Evolutionary conservation across 2,888 invertebrate species (phyloP).

Genomic region (Aricia artaxerxes): DNA sequence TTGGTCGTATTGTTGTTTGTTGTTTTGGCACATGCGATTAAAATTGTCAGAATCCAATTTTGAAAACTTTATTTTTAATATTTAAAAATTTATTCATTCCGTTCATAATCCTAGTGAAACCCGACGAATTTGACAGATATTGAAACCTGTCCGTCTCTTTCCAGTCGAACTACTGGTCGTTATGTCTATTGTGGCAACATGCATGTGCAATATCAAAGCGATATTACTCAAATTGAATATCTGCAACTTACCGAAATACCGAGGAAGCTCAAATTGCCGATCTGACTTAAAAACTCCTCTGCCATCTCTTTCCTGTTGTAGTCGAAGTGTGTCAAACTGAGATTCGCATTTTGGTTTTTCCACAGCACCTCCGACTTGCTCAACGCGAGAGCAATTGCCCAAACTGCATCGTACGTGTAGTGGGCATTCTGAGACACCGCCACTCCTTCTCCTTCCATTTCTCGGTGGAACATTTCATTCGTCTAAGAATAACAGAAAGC

Average conservation of each 20-base stretch:
- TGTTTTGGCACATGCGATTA: too few species aligned
- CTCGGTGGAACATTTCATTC: constrained; percentile 82
- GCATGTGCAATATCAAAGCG: neutral
- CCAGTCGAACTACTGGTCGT: too few species aligned
- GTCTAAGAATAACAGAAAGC: constrained; percentile 69
- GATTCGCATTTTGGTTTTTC: constrained; percentile 58
- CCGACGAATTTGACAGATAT: too few species aligned
- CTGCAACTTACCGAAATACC: constrained; percentile 89
- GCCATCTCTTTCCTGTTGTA: constrained; percentile 88
- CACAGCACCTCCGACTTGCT: constrained; percentile 82
- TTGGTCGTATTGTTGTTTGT: too few species aligned
- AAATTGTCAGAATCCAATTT: too few species aligned
- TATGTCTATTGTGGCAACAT: too few species aligned
- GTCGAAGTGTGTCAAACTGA: constrained; percentile 83
- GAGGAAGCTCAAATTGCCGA: constrained; percentile 87
- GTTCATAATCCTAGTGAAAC: too few species aligned
- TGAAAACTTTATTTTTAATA: too few species aligned
- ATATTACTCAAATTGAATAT: neutral
- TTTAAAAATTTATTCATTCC: too few species aligned
- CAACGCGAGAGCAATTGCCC: constrained; percentile 92
- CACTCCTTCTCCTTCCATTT: constrained; percentile 77
- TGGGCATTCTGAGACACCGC: constrained; percentile 85
- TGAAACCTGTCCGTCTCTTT: too few species aligned
- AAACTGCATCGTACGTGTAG: constrained; percentile 94
- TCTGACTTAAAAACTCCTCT: constrained; percentile 84